Evolutionary conservation across 1,140 invertebrate species (phyloP), one percentile per base, ranked within the genome.

Genomic region (Thaumatotibia leucotreta): DNA sequence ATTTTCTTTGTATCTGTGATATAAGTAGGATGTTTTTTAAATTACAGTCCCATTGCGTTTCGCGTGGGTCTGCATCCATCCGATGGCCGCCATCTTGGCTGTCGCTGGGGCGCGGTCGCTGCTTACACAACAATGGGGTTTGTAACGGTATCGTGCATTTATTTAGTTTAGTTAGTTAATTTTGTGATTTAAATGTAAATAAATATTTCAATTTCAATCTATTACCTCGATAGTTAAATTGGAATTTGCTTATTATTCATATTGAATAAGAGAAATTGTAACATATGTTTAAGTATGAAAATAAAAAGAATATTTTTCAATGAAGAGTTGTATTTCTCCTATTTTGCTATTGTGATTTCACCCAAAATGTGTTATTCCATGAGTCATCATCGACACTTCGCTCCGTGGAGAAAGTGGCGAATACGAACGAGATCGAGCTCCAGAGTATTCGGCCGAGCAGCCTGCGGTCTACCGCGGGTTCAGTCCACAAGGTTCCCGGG

Each of bases 1-100:
- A 75, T 64, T 75, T 70, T 77, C 72, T 81, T 80, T 84, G 86
- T 75, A 84, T 81, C 88, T 90, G 86, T 90, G 88, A 90, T 90
- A 89, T 88, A 88, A 84, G 86, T 83, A 87, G 86, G 85, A 87
- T 87, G 79, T 90, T 90, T 84, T 90, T 88, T 90, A 90, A 89
- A 88, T 90, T 90, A 90, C 88, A 90, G 88, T 88, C 88, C 88
- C 86, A 90, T 90, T 90, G 88, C 88, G 85, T 89, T 89, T 89
- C 88, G 88, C 88, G 88, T 91, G 88, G 88, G 88, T 84, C 86
- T 89, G 86, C 85, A 85, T 87, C 86, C 79, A 31, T 33, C 61
- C 61, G 79, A 80, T 80, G 84, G 88, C 86, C 88, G 88, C 88
- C 88, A 91, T 91, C 85, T 91, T 91, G 86, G 85, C 80, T 80